Evolutionary conservation across 2,797 vertebrate species (phyloP).

Genomic region (Leuciscus waleckii): DNA sequence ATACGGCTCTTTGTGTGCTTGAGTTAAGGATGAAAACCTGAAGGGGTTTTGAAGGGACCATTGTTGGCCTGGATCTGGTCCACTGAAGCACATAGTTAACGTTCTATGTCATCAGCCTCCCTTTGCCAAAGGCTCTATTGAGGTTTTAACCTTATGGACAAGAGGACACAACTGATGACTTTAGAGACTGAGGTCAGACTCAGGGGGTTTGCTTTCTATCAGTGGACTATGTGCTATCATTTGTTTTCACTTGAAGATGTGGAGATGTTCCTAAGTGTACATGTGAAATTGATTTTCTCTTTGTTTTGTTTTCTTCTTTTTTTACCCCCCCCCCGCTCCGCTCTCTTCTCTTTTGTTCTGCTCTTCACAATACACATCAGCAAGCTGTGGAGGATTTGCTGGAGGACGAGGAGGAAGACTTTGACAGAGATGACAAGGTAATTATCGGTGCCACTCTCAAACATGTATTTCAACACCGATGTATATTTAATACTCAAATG

Average conservation of each 20-base stretch:
- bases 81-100: slow-evolving; percentile 80
- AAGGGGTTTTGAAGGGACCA: slow-evolving; percentile 49
- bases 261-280: slow-evolving; percentile 34
- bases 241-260: slow-evolving; percentile 39
- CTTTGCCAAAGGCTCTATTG: slow-evolving; percentile 60
- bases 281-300: slow-evolving; percentile 50
- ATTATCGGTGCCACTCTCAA: slow-evolving; percentile 80
- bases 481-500: slow-evolving; percentile 16
- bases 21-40: slow-evolving; percentile 37
- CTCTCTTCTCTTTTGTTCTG: slow-evolving; percentile 64
- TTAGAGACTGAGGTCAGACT: slow-evolving; percentile 21
- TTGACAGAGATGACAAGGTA: slow-evolving; percentile 99
- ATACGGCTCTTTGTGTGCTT: slow-evolving; percentile 25
- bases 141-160: slow-evolving; percentile 53
- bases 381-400: slow-evolving; percentile 97
- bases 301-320: slow-evolving; percentile 35
- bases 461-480: slow-evolving; percentile 21
- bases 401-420: slow-evolving; percentile 97
- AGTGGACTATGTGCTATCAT: slow-evolving; percentile 26
- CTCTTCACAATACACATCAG: slow-evolving; percentile 71
- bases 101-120: slow-evolving; percentile 72
- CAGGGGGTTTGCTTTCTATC: slow-evolving; percentile 25
- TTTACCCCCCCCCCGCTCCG: not conserved
- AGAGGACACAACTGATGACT: slow-evolving; percentile 39
- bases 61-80: slow-evolving; percentile 73